Evolutionary conservation across 2,888 invertebrate genomes (phyloP).

Genomic region (Choristoneura rosaceana): DNA sequence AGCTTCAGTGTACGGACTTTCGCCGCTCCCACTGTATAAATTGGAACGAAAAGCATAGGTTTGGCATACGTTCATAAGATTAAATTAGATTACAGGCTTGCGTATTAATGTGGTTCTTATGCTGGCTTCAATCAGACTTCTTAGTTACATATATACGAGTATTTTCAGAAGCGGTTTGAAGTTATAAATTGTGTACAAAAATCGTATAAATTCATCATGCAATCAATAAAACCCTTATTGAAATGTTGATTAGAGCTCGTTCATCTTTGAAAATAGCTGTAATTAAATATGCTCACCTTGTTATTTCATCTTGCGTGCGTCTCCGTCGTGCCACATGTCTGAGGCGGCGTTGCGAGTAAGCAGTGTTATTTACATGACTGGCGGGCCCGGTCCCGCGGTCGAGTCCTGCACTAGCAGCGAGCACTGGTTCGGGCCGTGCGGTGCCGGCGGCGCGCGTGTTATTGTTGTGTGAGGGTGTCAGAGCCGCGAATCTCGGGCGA

Average conservation of each 20-base stretch:
- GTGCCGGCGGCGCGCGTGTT: conserved; percentile 62
- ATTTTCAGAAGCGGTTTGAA: neutral
- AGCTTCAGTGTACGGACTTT: conserved; percentile 73
- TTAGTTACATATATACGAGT: neutral
- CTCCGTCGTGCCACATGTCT: conserved; percentile 67
- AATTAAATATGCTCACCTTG: conserved; percentile 67
- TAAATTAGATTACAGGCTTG: conserved; percentile 7
- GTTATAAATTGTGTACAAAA: conserved; percentile 9
- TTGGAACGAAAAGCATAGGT: conserved; percentile 43
- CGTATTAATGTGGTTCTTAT: neutral
- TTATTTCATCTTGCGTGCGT: conserved; percentile 79
- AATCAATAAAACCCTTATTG: conserved; percentile 29
- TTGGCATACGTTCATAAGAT: conserved; percentile 1
- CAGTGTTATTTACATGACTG: conserved; percentile 68
- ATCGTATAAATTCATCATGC: neutral
- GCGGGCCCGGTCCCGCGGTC: conserved; percentile 57
- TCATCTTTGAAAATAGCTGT: conserved; percentile 10
- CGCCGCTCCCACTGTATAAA: conserved; percentile 73
- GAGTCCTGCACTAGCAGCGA: conserved; percentile 64
- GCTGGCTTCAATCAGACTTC: neutral
- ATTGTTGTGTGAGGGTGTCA: conserved; percentile 58
- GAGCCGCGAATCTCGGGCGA: conserved; percentile 40
- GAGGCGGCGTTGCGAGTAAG: conserved; percentile 62
- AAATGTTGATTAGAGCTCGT: conserved; percentile 12
- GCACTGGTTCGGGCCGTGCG: conserved; percentile 54